Evolutionary conservation across 1,140 invertebrate species (phyloP).

Genomic region (Macrotrachela quadricornifera): DNA sequence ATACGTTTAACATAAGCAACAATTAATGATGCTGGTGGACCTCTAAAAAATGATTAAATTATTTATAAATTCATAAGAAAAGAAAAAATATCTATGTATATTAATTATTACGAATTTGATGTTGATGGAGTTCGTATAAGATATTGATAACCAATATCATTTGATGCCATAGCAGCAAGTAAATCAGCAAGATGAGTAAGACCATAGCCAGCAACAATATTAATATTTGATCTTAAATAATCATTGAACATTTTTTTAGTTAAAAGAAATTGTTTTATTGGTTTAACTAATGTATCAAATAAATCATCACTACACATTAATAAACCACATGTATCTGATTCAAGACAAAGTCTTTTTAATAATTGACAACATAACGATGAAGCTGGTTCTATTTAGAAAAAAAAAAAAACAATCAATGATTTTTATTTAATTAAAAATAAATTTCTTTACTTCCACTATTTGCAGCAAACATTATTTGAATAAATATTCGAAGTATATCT

Average conservation of each 20-base stretch:
- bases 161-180: constrained; percentile 14
- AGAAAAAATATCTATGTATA: neutral
- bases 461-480: constrained; percentile 7
- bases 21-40: neutral
- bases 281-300: constrained; percentile 19
- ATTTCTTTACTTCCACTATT: neutral
- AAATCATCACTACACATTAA: constrained; percentile 27
- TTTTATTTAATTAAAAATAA: neutral
- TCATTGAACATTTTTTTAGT: neutral
- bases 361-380: neutral
- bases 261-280: constrained; percentile 18
- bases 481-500: constrained; percentile 1
- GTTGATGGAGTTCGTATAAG: neutral
- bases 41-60: neutral
- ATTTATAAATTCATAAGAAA: neutral
- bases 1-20: neutral
- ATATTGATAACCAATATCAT: constrained; percentile 4
- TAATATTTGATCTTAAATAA: neutral
- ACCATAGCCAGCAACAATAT: neutral
- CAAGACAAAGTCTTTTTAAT: constrained; percentile 10
- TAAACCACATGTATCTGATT: constrained; percentile 18
- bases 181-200: constrained; percentile 19
- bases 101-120: neutral
- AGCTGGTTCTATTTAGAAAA: neutral
- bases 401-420: neutral